Percentiles rank a stretch among this genome's conserved stretches.
Evolutionary conservation across 1,140 invertebrate species (phyloP).

Genomic region (Ericerus pela): DNA sequence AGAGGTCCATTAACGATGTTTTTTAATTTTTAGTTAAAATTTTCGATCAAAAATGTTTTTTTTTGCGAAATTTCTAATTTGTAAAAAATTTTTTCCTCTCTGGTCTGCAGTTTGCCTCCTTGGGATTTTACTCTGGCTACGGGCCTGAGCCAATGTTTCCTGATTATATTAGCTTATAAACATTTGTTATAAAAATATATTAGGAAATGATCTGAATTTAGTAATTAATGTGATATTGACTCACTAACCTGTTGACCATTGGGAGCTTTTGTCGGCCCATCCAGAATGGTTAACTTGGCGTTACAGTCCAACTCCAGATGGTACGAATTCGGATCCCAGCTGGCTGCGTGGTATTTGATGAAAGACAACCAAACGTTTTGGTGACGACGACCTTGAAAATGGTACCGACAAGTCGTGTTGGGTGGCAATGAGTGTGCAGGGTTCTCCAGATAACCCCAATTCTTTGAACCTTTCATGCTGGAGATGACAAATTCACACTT

Average conservation of each 20-base stretch:
- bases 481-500: conserved; percentile 61
- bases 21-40: neutral
- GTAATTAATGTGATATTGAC: too few species aligned
- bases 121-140: too few species aligned
- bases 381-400: conserved; percentile 47
- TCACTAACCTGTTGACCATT: conserved; percentile 14
- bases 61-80: too few species aligned
- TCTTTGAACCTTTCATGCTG: conserved; percentile 46
- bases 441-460: conserved; percentile 41
- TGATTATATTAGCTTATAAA: neutral
- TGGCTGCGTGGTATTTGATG: conserved; percentile 59
- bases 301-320: conserved; percentile 51
- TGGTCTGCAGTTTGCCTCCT: too few species aligned
- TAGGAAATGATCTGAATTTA: too few species aligned
- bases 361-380: conserved; percentile 74
- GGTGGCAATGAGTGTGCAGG: conserved; percentile 34
- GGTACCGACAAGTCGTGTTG: conserved; percentile 38
- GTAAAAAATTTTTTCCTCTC: too few species aligned
- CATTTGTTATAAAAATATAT: neutral
- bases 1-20: too few species aligned
- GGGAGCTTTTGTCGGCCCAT: conserved; percentile 33
- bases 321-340: conserved; percentile 37
- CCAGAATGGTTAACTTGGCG: conserved; percentile 56
- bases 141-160: too few species aligned
- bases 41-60: too few species aligned